These are phyloP conservation scores for Pseudorhiza aurosa DNA, from an alignment of 30 jellyfish, hydroid and myxozoan species.

Conservation along the genomic window DNA sequence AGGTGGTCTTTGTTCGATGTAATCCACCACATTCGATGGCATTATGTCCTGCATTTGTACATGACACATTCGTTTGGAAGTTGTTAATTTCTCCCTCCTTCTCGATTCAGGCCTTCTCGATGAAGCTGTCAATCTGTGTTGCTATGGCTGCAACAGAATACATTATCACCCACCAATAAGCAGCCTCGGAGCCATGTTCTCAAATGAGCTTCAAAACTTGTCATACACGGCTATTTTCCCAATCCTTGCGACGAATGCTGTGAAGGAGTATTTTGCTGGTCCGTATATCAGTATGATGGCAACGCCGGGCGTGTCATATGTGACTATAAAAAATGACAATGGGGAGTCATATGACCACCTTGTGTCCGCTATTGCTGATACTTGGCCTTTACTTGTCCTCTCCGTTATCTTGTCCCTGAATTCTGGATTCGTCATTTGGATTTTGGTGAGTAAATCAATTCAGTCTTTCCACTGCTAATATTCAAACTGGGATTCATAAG, in stretches of 20 bases:
- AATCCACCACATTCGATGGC: no score
- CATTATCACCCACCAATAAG: conserved; percentile 42
- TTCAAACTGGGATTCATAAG: no score
- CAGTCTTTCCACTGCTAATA: no score
- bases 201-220: conserved; percentile 1
- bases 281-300: conserved; percentile 64
- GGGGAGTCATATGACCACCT: conserved; percentile 49
- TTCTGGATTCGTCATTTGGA: conserved; percentile 69
- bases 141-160: conserved; percentile 69
- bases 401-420: conserved; percentile 57
- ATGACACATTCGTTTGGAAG: neutral
- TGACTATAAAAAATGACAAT: neutral
- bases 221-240: conserved; percentile 66
- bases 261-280: conserved; percentile 56
- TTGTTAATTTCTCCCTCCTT: neutral
- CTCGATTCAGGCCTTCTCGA: conserved; percentile 54
- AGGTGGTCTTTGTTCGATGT: no score
- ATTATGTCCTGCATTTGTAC: no score
- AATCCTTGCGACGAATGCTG: conserved; percentile 39
- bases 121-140: conserved; percentile 54
- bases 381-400: conserved; percentile 69
- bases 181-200: conserved; percentile 52
- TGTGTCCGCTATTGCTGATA: conserved; percentile 31
- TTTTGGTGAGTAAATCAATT: conserved; percentile 44
- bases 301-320: conserved; percentile 69